Evolutionary conservation across 1,140 invertebrate genomes (phyloP).

Genomic region (Dendroctonus ponderosae): DNA sequence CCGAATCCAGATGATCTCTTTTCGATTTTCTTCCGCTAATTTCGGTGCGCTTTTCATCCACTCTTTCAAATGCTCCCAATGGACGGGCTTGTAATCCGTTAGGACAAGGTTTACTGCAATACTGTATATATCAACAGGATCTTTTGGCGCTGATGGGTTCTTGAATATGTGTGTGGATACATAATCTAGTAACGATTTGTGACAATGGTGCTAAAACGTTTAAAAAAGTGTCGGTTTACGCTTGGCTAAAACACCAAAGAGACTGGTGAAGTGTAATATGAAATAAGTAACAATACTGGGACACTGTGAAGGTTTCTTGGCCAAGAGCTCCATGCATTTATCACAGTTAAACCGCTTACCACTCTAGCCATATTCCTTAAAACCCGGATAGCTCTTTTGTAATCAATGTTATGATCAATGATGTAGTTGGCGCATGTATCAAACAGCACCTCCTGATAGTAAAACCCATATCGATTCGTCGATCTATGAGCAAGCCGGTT

Average conservation of each 20-base stretch:
- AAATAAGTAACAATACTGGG: no score
- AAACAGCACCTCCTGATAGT: slow-evolving; percentile 60
- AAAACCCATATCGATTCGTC: slow-evolving; percentile 52
- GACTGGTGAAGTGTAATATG: not conserved
- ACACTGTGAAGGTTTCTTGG: no score
- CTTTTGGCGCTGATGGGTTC: slow-evolving; percentile 42
- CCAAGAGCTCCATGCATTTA: no score
- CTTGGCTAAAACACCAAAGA: no score
- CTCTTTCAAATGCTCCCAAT: slow-evolving; percentile 55
- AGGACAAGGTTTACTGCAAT: slow-evolving; percentile 55
- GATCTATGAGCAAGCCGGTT: slow-evolving; percentile 51
- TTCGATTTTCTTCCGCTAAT: slow-evolving; percentile 44
- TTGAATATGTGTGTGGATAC: slow-evolving; percentile 52
- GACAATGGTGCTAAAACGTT: slow-evolving; percentile 53
- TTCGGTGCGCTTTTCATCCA: slow-evolving; percentile 50
- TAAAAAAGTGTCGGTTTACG: no score
- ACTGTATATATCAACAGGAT: slow-evolving; percentile 49
- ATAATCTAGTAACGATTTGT: slow-evolving; percentile 58
- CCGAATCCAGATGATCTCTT: slow-evolving; percentile 52
- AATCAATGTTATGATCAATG: slow-evolving; percentile 54
- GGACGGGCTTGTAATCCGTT: slow-evolving; percentile 59
- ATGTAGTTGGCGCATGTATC: slow-evolving; percentile 53
- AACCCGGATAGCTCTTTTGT: slow-evolving; percentile 53
- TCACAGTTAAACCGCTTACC: slow-evolving; percentile 51
- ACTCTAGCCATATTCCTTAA: slow-evolving; percentile 55